Base-by-base conservation (phyloP, 1,140 invertebrate genomes). In the Bombus superbus region DNA sequence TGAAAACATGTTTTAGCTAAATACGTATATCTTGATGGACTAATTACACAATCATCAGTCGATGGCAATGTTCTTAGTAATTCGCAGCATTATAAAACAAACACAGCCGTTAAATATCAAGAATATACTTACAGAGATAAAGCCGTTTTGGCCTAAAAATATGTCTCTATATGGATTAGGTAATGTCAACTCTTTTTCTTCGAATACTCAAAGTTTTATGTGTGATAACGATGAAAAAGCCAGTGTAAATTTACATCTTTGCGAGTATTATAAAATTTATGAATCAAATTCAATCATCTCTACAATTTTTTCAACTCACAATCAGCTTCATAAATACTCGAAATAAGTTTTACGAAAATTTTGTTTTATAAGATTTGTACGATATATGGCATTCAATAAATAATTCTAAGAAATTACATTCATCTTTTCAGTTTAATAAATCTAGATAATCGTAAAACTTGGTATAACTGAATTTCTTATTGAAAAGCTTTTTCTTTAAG, bases 41-140 rank as follows among this genome's bases (percentile, higher is more conserved):
- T 68, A 38, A 68, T 68, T 68, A 68, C 32, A 22, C 18, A 38
- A 9, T 35, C 15, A 13, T 38, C 11, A 1, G 22, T 69, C 1
- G 38, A 22, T 40, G 38, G 25, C 35, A 83, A 47, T 25, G 22
- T 32, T 22, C 38, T 66, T 6, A 5, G 42, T 47, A 53, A 76
- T 66, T 68, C 13, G 44, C 81, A 47, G 9, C 32, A 38, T 15
- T 47, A 13, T 8, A 47, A 42, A 83, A 28, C 73, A 76, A 76
- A 83, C n/a, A 66, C 44, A 68, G 32, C 9, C 32, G 42, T n/a
- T 35, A n/a, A 47, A 53, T 76, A 76, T 44, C 73, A 32, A 9
- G 44, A 68, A 25, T 32, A 25, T 18, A n/a, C 68, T 32, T 35
- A 32, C 11, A n/a, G 25, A 40, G 81, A 83, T 83, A 83, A 83